Conservation (phyloP, 2,888 invertebrate species). For the Dynastes tityus region DNA sequence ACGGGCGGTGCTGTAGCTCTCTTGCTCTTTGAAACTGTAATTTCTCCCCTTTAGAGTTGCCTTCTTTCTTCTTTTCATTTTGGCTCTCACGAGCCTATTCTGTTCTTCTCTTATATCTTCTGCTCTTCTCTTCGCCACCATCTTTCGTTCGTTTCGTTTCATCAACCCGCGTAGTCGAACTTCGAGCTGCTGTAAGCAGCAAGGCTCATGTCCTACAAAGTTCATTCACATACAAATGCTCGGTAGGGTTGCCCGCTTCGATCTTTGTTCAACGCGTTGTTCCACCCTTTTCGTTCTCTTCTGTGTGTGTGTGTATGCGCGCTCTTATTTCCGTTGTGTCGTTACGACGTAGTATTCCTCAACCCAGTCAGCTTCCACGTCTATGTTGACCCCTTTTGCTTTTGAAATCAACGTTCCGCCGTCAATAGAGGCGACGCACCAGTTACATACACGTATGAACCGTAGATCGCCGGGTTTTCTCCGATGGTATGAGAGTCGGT, state of each 20-base stretch:
- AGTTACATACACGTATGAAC: neutral
- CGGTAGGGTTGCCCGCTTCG: constrained; percentile 52
- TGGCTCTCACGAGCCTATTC: neutral
- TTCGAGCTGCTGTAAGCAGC: neutral
- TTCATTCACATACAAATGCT: constrained; percentile 56
- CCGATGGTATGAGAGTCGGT: constrained; percentile 38
- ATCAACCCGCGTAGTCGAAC: too few relatives aligned
- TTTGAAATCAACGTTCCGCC: constrained; percentile 22
- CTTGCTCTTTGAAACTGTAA: constrained; percentile 51
- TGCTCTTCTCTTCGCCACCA: constrained; percentile 12
- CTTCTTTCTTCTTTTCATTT: constrained; percentile 5
- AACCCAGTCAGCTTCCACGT: constrained; percentile 26
- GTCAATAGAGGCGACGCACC: constrained; percentile 48
- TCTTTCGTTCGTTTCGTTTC: constrained; percentile 25
- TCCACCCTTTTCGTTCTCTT: constrained; percentile 56
- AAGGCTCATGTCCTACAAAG: constrained; percentile 46
- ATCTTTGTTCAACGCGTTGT: constrained; percentile 51
- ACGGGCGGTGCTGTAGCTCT: constrained; percentile 48
- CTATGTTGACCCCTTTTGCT: constrained; percentile 52
- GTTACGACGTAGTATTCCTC: constrained; percentile 9
- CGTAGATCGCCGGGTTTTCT: constrained; percentile 1
- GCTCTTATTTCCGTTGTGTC: constrained; percentile 55
- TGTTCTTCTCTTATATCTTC: neutral
- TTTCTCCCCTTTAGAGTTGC: constrained; percentile 42
- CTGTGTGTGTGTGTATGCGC: neutral